phyloP scores from a whole-genome alignment of 2,888 invertebrate genomes.

The Pedicia rivosa region DNA sequence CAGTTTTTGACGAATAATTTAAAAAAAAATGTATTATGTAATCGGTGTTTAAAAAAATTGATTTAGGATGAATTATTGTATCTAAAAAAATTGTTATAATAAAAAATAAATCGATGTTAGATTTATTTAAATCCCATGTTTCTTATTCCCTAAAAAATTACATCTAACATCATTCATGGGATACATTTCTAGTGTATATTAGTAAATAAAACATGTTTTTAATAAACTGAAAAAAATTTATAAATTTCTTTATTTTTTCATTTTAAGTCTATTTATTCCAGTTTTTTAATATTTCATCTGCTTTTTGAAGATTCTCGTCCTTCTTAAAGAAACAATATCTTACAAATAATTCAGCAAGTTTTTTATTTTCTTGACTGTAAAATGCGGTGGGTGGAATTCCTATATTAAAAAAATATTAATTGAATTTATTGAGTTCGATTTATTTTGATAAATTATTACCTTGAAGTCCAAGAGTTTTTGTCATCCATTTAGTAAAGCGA shows the following conservation, averaged over 20 bases:
- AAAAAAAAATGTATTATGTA: too few relatives aligned
- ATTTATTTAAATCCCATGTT: too few relatives aligned
- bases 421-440: too few relatives aligned
- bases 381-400: slow-evolving; percentile 92
- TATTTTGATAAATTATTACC: background rate
- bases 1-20: slow-evolving; percentile 50
- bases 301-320: slow-evolving; percentile 53
- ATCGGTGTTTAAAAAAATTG: too few relatives aligned
- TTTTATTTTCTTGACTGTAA: slow-evolving; percentile 65
- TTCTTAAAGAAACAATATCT: slow-evolving; percentile 92
- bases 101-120: too few relatives aligned
- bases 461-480: slow-evolving; percentile 78
- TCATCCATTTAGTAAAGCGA: slow-evolving; percentile 90
- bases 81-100: too few relatives aligned
- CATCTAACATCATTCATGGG: too few relatives aligned
- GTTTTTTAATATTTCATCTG: slow-evolving; percentile 44
- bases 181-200: too few relatives aligned
- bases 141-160: too few relatives aligned
- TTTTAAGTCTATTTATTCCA: slow-evolving; percentile 28
- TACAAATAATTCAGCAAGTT: slow-evolving; percentile 68
- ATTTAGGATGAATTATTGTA: too few relatives aligned
- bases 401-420: too few relatives aligned
- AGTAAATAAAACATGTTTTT: too few relatives aligned
- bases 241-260: background rate
- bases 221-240: background rate